Evolutionary conservation across 2,113 vertebrate genomes (phyloP), one percentile per base, ranked within the genome.

Genomic region (Prinia subflava): DNA sequence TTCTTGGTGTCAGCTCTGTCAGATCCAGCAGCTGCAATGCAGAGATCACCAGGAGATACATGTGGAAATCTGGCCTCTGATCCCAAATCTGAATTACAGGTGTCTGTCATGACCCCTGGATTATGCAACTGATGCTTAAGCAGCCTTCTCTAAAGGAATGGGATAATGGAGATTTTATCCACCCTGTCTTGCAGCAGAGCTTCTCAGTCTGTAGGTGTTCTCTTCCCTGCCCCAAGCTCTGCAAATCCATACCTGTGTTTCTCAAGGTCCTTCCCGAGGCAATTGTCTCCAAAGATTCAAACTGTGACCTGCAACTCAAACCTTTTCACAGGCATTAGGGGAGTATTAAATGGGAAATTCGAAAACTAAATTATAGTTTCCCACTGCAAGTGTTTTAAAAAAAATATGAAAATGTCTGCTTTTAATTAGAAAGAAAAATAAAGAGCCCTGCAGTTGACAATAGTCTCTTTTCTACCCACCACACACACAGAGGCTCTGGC

Each of bases 371-470:
- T 95, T 95, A 96, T 20, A 86, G 87, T 90, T 97, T 94, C 95
- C 92, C 96, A 84, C 86, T 84, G 94, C 79, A 97, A 97, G 77
- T 47, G 68, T 62, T 63, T 31, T 0, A 33, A 81, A 95, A 90
- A 97, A 39, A 42, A 23, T 27, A 87, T 80, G 82, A 63, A 97
- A 56, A 63, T 2, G 47, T 71, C 93, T 97, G 96, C 89, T 97
- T 97, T 97, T 95, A 97, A 98, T 98, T 97, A 98, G 95, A 97
- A 97, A 96, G 94, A 64, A 91, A 96, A 97, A 97, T 63, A 92
- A 76, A 23, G 28, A 69, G 62, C 59, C 53, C 59, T 44, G 4
- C 44, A 73, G 88, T 37, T 95, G 64, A 92, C 60, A 96, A 63
- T 19, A 53, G 47, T 49, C 44, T 82, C 64, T 67, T 93, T 86